phyloP scores from a whole-genome alignment of 2,888 invertebrate species.

The Calameuta filiformis region DNA sequence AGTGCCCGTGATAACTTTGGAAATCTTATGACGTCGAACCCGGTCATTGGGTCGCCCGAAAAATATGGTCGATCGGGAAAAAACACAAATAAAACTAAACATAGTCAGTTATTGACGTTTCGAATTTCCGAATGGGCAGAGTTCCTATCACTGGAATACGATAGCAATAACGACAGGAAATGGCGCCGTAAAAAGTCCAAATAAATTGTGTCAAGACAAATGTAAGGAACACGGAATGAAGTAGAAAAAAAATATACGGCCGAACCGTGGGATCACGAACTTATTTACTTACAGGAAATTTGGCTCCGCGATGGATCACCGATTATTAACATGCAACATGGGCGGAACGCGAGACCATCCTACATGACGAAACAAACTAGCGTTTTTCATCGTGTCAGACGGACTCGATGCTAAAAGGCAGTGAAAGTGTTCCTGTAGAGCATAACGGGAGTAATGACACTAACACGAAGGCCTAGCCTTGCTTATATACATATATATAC shows the following conservation, averaged over 20 bases:
- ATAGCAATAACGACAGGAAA: not conserved
- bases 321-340: not conserved
- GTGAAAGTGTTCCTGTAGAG: constrained; percentile 60
- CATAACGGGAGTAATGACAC: constrained; percentile 61
- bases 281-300: not conserved
- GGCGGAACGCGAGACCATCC: not conserved
- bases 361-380: not conserved
- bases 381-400: constrained; percentile 43
- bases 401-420: constrained; percentile 54
- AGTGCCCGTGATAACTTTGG: not conserved
- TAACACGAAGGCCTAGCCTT: constrained; percentile 27
- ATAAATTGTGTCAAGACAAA: not conserved
- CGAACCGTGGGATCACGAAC: not conserved
- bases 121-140: not conserved
- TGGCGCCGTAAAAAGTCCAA: not conserved
- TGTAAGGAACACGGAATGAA: not conserved
- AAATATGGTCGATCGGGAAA: not conserved
- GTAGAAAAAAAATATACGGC: not conserved
- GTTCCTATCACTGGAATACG: not conserved
- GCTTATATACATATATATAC: not conserved
- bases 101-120: not conserved
- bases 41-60: not conserved
- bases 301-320: not conserved
- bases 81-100: not conserved
- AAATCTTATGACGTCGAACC: not conserved